Base-by-base conservation (phyloP, 2,888 invertebrate species). In the Muschampia plurimacula region DNA sequence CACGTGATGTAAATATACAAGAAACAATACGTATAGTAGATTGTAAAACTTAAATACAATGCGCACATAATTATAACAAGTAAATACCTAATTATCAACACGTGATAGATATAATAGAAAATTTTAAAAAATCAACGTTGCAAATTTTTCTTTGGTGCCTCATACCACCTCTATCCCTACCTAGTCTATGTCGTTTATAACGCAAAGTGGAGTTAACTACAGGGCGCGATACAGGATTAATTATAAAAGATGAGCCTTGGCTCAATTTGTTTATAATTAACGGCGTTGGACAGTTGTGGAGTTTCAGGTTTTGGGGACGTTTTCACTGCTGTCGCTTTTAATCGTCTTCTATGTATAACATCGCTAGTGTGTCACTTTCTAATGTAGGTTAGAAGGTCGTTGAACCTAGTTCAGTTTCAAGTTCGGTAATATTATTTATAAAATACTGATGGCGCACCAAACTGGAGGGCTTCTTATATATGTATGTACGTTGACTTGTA, bases 221-320 rank as follows among this genome's bases (percentile, higher is more conserved):
- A 72, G 67, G 72, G 67, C 72, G 62, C 67, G 72, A 72, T 72
- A 72, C 72, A 72, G 72, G 67, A 72, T 72, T 72, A 72, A 72
- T 72, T 72, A 72, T 67, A 72, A 72, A 63, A 67, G 72, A 72
- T 55, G 63, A 44, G 63, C 52, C 44, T 52, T 59, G 67, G 67
- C 72, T 63, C 72, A 67, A 67, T 72, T 72, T 72, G 72, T 67
- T 67, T 72, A 63, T 67, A 72, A 72, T 72, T 72, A 72, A 67
- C 62, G 62, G 28, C 55, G 44, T 7, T 2, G 60, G 72, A 67
- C 72, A 67, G 64, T 57, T 70, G 57, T 57, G 57, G 60, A 52
- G 52, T 62, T 62, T 32, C 15, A 32, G 46, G 41, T 62, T 69
- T 72, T 57, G 22, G 67, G 70, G 70, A 65, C 67, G 13, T 62